phyloP scores from a whole-genome alignment of 1,140 invertebrate genomes.

The Halyomorpha halys region DNA sequence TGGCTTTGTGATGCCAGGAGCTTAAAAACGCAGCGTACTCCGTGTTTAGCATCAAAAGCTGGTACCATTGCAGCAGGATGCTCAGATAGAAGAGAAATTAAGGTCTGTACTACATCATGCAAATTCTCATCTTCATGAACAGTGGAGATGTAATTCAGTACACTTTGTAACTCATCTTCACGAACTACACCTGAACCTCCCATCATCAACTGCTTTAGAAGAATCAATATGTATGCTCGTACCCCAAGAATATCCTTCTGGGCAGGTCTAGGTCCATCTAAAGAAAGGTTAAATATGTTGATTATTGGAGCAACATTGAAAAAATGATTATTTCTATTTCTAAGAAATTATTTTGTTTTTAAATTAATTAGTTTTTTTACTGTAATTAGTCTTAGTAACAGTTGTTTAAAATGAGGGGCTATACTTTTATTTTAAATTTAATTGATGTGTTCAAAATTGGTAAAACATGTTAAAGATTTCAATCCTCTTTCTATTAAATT shows the following conservation, averaged over 20 bases:
- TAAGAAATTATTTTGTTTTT: too few relatives aligned
- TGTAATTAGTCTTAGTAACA: too few relatives aligned
- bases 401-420: too few relatives aligned
- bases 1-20: constrained; percentile 89
- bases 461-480: too few relatives aligned
- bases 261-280: constrained; percentile 85
- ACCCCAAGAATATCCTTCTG: constrained; percentile 90
- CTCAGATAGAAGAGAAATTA: constrained; percentile 94
- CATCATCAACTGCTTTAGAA: constrained; percentile 92
- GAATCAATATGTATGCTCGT: constrained; percentile 87
- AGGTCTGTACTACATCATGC: constrained; percentile 93
- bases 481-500: too few relatives aligned
- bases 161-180: constrained; percentile 96
- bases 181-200: constrained; percentile 93
- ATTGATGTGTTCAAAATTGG: background rate
- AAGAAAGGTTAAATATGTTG: constrained; percentile 31
- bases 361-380: too few relatives aligned
- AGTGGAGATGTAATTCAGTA: constrained; percentile 79
- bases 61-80: constrained; percentile 98
- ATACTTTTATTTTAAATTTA: background rate
- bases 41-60: constrained; percentile 94
- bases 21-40: constrained; percentile 93
- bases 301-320: background rate
- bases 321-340: too few relatives aligned
- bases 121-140: constrained; percentile 86